phyloP scores from a whole-genome alignment of 2,888 invertebrate species.

The Apeira syringaria region DNA sequence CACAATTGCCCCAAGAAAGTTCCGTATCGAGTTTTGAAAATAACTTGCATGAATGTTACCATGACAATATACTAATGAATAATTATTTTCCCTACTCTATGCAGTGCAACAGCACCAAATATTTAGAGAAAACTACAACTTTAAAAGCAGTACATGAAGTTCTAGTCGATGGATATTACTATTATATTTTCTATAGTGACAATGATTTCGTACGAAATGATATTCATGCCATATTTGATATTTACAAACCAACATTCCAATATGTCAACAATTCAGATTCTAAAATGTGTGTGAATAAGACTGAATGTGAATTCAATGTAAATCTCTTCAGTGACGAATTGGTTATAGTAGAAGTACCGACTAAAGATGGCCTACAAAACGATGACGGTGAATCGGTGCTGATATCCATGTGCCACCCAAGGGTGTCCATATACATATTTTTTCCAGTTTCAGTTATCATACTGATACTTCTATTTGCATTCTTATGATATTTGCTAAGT shows the following conservation, averaged over 20 bases:
- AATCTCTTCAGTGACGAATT: slow-evolving; percentile 89
- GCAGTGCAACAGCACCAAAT: slow-evolving; percentile 87
- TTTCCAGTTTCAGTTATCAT: slow-evolving; percentile 91
- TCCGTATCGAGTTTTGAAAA: slow-evolving; percentile 94
- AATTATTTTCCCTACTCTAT: slow-evolving; percentile 88
- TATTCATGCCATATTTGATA: slow-evolving; percentile 92
- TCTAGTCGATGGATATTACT: slow-evolving; percentile 91
- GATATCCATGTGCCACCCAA: slow-evolving; percentile 90
- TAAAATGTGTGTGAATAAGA: slow-evolving; percentile 89
- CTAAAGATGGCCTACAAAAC: slow-evolving; percentile 90
- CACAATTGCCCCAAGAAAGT: slow-evolving; percentile 81
- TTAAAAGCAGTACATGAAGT: slow-evolving; percentile 88
- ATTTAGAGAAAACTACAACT: slow-evolving; percentile 87
- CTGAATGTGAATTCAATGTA: slow-evolving; percentile 89
- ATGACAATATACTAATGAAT: slow-evolving; percentile 89
- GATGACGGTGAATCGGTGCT: slow-evolving; percentile 89
- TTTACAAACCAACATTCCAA: slow-evolving; percentile 92
- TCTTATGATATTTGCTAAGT: slow-evolving; percentile 85
- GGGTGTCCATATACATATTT: slow-evolving; percentile 90
- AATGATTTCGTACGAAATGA: slow-evolving; percentile 91
- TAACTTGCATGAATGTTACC: slow-evolving; percentile 89
- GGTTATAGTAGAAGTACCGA: slow-evolving; percentile 93
- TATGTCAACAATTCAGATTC: slow-evolving; percentile 87
- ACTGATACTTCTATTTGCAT: slow-evolving; percentile 90
- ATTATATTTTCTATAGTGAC: slow-evolving; percentile 95